Conservation (phyloP, 37 sponge, comb jelly and placozoan genomes). For the Cliona cf. orientalis region DNA sequence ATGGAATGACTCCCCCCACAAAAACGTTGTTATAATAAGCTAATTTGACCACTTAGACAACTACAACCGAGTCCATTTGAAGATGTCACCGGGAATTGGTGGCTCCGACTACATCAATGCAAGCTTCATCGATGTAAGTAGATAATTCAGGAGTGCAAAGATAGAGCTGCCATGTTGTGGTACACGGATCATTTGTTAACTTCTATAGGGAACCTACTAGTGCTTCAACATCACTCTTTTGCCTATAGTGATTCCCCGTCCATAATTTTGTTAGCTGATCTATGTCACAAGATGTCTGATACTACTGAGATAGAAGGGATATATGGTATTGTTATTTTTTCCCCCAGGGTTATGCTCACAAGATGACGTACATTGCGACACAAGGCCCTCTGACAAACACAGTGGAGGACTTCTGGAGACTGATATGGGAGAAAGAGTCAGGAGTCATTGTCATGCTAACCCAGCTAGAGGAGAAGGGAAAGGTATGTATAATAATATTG, state of each 20-base stretch:
- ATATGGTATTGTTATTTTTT: neutral
- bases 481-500: conserved; percentile 25
- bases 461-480: conserved; percentile 55
- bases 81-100: conserved; percentile 60
- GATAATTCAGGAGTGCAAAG: no score
- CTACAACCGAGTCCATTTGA: conserved; percentile 64
- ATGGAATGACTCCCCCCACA: neutral
- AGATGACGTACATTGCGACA: conserved; percentile 71
- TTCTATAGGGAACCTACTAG: no score
- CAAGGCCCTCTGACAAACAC: conserved; percentile 79
- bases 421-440: conserved; percentile 76
- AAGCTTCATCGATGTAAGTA: conserved; percentile 69
- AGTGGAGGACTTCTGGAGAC: conserved; percentile 82
- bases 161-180: no score
- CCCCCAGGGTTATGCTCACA: conserved; percentile 55
- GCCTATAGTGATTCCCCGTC: no score
- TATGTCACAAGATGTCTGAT: neutral
- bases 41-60: no score
- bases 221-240: no score
- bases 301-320: neutral
- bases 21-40: no score
- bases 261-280: no score
- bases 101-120: conserved; percentile 92
- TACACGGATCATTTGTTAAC: no score
- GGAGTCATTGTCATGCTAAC: conserved; percentile 79